Conservation (phyloP, 2,888 invertebrate species). For the Cryptus viduatorius region DNA sequence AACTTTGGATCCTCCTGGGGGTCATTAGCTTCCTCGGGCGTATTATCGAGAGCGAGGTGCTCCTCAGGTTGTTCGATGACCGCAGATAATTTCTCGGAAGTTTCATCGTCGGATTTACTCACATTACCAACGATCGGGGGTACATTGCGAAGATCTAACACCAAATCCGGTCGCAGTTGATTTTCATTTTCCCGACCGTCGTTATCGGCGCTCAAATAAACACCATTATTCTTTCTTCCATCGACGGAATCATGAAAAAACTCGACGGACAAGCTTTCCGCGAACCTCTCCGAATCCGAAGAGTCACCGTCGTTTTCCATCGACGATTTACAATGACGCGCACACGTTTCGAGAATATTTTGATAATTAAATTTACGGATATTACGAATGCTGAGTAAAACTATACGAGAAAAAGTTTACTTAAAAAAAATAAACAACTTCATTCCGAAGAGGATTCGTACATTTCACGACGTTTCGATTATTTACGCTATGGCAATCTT, state of each 20-base stretch:
- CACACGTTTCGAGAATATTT: background rate
- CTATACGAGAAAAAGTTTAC: background rate
- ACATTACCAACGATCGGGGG: slow-evolving; percentile 46
- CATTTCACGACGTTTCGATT: background rate
- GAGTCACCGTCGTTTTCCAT: slow-evolving; percentile 59
- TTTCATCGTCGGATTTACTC: slow-evolving; percentile 70
- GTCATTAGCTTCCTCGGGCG: slow-evolving; percentile 31
- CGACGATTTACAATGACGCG: slow-evolving; percentile 7
- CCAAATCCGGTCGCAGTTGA: slow-evolving; percentile 50
- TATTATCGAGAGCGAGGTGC: slow-evolving; percentile 24
- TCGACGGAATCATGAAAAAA: slow-evolving; percentile 59
- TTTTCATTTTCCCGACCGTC: slow-evolving; percentile 21
- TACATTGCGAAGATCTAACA: slow-evolving; percentile 70
- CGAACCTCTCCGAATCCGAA: slow-evolving; percentile 47
- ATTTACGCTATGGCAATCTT: no score
- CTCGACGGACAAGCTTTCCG: slow-evolving; percentile 55
- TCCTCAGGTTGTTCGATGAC: slow-evolving; percentile 74
- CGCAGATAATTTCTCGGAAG: slow-evolving; percentile 72
- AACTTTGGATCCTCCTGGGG: slow-evolving; percentile 11
- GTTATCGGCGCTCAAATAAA: slow-evolving; percentile 11
- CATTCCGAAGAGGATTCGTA: background rate
- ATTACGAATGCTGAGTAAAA: background rate
- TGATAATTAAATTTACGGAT: background rate
- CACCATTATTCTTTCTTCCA: slow-evolving; percentile 33
- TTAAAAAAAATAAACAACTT: background rate